A percentile compares a stretch with the other conserved stretches of the same genome.
These are phyloP conservation scores for Caracal caracal DNA, from an alignment of 2,113 vertebrate genomes.

Conservation along the genomic window DNA sequence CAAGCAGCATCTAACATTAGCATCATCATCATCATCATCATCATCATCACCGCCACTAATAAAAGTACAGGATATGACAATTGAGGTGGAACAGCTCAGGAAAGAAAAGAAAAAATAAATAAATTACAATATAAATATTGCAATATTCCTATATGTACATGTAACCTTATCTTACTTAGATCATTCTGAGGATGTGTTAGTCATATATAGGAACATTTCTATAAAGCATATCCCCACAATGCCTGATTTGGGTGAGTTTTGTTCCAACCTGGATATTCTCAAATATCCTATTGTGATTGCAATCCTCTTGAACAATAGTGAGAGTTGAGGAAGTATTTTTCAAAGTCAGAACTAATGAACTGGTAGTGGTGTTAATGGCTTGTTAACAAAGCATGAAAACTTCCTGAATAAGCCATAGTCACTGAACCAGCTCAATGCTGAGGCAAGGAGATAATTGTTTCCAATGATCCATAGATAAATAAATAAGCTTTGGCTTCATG, in stretches of 20 bases:
- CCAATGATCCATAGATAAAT: background rate
- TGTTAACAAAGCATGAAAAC: conserved; percentile 65
- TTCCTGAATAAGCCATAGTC: conserved; percentile 51
- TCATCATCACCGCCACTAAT: background rate
- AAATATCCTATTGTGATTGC: background rate
- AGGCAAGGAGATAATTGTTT: conserved; percentile 25
- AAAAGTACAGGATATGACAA: background rate
- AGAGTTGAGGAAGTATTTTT: conserved; percentile 33
- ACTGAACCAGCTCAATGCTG: background rate
- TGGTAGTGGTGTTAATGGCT: conserved; percentile 19
- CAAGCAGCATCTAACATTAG: background rate
- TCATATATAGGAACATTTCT: background rate
- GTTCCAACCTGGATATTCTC: background rate
- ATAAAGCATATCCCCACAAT: background rate
- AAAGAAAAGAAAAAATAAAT: background rate
- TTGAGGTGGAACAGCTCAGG: background rate
- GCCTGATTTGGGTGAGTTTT: background rate
- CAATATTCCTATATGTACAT: background rate
- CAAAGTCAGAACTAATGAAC: conserved; percentile 59
- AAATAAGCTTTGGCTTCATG: background rate
- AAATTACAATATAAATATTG: no score
- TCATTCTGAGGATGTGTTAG: background rate
- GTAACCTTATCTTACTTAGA: background rate
- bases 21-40: background rate
- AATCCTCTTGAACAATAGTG: background rate